phyloP scores from a whole-genome alignment of 2,888 invertebrate species.

The Pardosa pseudoannulata region DNA sequence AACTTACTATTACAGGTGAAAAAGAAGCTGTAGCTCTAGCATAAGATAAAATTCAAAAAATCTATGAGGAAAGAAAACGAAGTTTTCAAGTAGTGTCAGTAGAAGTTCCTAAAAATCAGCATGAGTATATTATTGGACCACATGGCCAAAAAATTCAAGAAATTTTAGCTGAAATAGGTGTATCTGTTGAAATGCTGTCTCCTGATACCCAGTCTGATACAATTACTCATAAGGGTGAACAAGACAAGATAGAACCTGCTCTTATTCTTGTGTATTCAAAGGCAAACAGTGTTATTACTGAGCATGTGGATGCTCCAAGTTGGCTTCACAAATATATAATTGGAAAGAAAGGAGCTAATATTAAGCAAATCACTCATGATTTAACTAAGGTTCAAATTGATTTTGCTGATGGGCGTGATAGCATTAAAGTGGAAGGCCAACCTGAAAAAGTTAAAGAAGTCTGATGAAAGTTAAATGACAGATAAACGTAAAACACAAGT shows the following conservation, averaged over 20 bases:
- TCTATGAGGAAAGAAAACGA: slow-evolving; percentile 90
- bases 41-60: slow-evolving; percentile 89
- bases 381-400: slow-evolving; percentile 91
- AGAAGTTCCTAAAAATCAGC: slow-evolving; percentile 96
- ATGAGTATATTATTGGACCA: slow-evolving; percentile 96
- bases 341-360: slow-evolving; percentile 95
- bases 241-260: slow-evolving; percentile 91
- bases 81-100: slow-evolving; percentile 91
- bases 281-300: slow-evolving; percentile 92
- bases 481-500: slow-evolving; percentile 88
- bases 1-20: slow-evolving; percentile 96
- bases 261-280: slow-evolving; percentile 79
- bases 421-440: slow-evolving; percentile 96
- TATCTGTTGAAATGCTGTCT: slow-evolving; percentile 95
- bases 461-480: slow-evolving; percentile 87
- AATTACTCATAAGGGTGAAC: slow-evolving; percentile 92
- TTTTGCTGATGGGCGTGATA: slow-evolving; percentile 92
- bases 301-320: slow-evolving; percentile 90
- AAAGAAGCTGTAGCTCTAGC: slow-evolving; percentile 94
- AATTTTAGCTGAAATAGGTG: slow-evolving; percentile 94
- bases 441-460: slow-evolving; percentile 95
- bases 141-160: slow-evolving; percentile 95
- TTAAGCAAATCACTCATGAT: slow-evolving; percentile 91
- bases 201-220: slow-evolving; percentile 90
- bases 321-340: slow-evolving; percentile 99